Evolutionary conservation across 2,888 invertebrate genomes (phyloP), one percentile per base, ranked within the genome.

Genomic region (Tortricodes alternella): DNA sequence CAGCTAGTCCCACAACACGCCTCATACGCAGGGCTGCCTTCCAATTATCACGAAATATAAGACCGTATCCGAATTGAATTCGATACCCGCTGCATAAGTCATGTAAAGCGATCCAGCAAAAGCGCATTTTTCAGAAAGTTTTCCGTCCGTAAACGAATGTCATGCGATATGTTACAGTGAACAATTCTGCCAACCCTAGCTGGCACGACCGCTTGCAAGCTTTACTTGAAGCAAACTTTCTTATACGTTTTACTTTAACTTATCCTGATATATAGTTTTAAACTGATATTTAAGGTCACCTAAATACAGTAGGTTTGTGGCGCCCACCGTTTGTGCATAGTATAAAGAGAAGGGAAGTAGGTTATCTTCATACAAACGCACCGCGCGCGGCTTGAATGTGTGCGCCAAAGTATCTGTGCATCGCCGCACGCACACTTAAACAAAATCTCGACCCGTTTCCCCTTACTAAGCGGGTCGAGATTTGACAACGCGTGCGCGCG

Each of bases 211-310:
- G 32, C 77, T n/a, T n/a, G 74, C 71, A 67, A 70, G 78, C 76
- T 80, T 76, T 81, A 73, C 79, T 83, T 74, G 71, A 58, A 71
- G 74, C 60, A 79, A 86, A 87, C 76, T 87, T 87, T 77, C 76
- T 78, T 80, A 78, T 78, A 80, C 49, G 56, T 32, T 50, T 80
- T 76, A 73, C 75, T 69, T 67, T 64, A 76, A 83, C 74, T 80
- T 78, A 66, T 65, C 59, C 59, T 61, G 62, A 70, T 69, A 71
- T 70, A 75, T 73, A 71, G 75, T 74, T 70, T 70, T 72, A 68
- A 67, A 56, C 60, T 67, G 64, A 65, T 62, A 64, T 60, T 62
- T 62, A 62, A 58, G 57, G 51, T 51, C 43, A 43, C 49, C 46
- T 34, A 29, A 9, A 29, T 11, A n/a, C 29, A 1, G 4, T 11